A percentile compares a stretch with the other conserved stretches of the same genome.
Conservation (phyloP, 1,140 invertebrate species). For the Linepithema humile region DNA sequence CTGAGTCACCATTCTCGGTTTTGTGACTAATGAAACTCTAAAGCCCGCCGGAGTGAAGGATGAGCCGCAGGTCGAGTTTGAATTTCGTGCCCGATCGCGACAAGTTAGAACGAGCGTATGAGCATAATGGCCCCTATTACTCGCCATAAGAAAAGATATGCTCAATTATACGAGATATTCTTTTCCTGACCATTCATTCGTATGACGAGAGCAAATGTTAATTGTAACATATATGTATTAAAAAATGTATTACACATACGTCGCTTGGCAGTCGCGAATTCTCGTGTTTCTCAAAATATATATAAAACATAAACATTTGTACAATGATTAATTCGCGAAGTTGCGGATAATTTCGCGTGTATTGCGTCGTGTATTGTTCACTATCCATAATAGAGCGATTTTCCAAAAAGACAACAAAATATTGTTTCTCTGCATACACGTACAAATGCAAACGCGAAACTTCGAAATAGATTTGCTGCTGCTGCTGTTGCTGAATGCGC, state of each 20-base stretch:
- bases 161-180: slow-evolving; percentile 16
- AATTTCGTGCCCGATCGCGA: slow-evolving; percentile 46
- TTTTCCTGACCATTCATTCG: not conserved
- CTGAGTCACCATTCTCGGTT: slow-evolving; percentile 65
- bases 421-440: not conserved
- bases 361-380: slow-evolving; percentile 17
- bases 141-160: slow-evolving; percentile 23
- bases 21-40: slow-evolving; percentile 67
- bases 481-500: slow-evolving; percentile 41
- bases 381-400: not conserved
- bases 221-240: not conserved
- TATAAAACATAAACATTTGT: not conserved
- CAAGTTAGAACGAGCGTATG: not conserved
- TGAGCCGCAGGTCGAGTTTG: slow-evolving; percentile 43
- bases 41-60: slow-evolving; percentile 33
- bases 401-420: not conserved
- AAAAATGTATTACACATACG: not conserved
- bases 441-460: not conserved
- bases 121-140: slow-evolving; percentile 12
- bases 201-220: not conserved
- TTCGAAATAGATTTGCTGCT: slow-evolving; percentile 52
- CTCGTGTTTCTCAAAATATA: not conserved
- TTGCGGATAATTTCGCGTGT: slow-evolving; percentile 24
- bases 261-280: not conserved
- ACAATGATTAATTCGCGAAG: not conserved